Percentiles rank a stretch among this genome's conserved stretches.
Evolutionary conservation across 1,140 invertebrate genomes (phyloP).

Genomic region (Drosophila ananassae): DNA sequence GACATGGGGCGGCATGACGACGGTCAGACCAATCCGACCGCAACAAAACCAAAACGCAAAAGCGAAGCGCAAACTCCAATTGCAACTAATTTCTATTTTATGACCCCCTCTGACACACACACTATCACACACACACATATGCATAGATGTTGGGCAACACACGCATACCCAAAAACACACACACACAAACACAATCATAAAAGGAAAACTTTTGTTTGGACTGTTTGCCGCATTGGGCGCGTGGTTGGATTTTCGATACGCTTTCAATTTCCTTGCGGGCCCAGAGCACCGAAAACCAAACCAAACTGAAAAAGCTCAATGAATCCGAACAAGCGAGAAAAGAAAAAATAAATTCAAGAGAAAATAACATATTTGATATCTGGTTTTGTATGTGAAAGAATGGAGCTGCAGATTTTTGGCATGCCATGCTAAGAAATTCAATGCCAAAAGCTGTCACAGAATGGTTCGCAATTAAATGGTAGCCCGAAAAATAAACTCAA

Average conservation of each 20-base stretch:
- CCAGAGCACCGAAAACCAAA: constrained; percentile 39
- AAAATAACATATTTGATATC: constrained; percentile 38
- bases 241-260: constrained; percentile 67
- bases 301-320: constrained; percentile 37
- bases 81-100: constrained; percentile 82
- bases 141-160: constrained; percentile 6
- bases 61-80: constrained; percentile 79
- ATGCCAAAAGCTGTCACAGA: constrained; percentile 22
- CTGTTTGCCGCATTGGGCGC: constrained; percentile 72
- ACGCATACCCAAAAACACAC: constrained; percentile 7
- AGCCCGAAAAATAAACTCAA: background rate
- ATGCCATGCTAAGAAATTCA: constrained; percentile 34
- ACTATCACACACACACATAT: constrained; percentile 15
- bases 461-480: constrained; percentile 25
- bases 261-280: constrained; percentile 76
- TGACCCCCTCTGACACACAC: constrained; percentile 36
- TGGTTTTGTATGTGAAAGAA: constrained; percentile 35
- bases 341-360: constrained; percentile 14
- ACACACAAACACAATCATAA: constrained; percentile 18
- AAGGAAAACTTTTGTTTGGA: constrained; percentile 62
- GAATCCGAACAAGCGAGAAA: constrained; percentile 38
- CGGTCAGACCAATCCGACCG: constrained; percentile 39
- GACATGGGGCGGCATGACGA: constrained; percentile 60
- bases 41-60: constrained; percentile 48
- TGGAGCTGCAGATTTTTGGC: constrained; percentile 27